A percentile compares a stretch with the other conserved stretches of the same genome.
phyloP scores from a whole-genome alignment of 2,113 vertebrate genomes.

The Mellivora capensis region DNA sequence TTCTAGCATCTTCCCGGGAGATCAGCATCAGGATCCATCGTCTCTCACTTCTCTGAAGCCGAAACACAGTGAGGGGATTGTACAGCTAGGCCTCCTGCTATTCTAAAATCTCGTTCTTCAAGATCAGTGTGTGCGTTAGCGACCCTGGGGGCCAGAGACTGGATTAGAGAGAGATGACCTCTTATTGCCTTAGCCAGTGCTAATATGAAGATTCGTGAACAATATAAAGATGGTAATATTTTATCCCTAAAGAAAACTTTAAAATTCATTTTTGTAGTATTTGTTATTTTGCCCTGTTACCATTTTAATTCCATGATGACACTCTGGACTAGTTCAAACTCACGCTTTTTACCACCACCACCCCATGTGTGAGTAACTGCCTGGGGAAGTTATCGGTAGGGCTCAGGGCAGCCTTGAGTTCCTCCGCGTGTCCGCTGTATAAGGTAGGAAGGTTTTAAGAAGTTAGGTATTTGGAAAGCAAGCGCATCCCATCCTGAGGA shows the following conservation, averaged over 20 bases:
- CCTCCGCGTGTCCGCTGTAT: too few species aligned
- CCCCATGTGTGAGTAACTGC: too few species aligned
- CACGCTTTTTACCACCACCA: background rate
- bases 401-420: background rate
- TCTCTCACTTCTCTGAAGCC: background rate
- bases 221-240: background rate
- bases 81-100: rapidly evolving
- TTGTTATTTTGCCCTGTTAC: background rate
- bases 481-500: background rate
- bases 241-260: background rate
- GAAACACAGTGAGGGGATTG: too few species aligned
- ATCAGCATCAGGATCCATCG: background rate
- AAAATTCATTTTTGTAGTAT: background rate
- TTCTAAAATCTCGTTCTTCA: background rate
- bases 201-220: background rate
- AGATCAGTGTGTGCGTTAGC: rapidly evolving
- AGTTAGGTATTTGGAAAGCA: background rate
- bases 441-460: background rate
- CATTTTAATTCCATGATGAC: background rate
- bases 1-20: background rate
- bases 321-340: background rate
- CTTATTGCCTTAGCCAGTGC: background rate
- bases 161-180: background rate
- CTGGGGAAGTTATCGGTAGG: background rate
- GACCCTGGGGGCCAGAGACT: background rate